phyloP scores from a whole-genome alignment of 2,797 vertebrate species.

The Psittacula derbiana region DNA sequence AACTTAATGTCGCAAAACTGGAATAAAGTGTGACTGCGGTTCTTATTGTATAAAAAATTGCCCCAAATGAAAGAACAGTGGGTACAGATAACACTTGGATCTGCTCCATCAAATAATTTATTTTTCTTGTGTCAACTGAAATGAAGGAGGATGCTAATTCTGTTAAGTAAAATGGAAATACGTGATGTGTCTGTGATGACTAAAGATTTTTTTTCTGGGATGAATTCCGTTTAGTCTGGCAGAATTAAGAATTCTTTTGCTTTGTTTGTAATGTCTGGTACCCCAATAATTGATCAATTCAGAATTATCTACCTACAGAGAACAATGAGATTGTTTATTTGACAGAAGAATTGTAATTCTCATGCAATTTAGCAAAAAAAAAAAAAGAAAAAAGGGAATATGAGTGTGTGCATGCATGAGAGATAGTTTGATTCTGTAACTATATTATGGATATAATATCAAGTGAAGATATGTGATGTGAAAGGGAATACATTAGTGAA shows the following conservation, averaged over 20 bases:
- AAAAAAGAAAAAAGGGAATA: neutral
- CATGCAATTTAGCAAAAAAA: neutral
- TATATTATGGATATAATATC: neutral
- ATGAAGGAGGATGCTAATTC: constrained; percentile 31
- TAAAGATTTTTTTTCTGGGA: neutral
- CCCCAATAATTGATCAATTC: neutral
- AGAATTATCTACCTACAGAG: neutral
- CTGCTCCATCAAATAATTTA: constrained; percentile 17
- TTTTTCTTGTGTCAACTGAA: constrained; percentile 9
- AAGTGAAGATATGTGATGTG: neutral
- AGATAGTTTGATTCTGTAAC: neutral
- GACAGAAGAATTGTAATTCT: neutral
- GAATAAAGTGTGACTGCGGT: constrained; percentile 14
- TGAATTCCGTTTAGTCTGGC: neutral
- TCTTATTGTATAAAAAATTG: constrained; percentile 9
- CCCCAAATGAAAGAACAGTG: constrained; percentile 37
- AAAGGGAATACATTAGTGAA: neutral
- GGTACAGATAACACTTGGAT: constrained; percentile 40
- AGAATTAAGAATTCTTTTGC: neutral
- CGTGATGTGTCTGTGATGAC: neutral
- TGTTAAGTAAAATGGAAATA: constrained; percentile 22
- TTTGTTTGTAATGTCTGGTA: neutral
- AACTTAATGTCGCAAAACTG: constrained; percentile 28
- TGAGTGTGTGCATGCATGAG: accelerated
- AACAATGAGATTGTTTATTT: neutral